phyloP scores from a whole-genome alignment of 2,888 invertebrate genomes.

The Keiferia lycopersicella region DNA sequence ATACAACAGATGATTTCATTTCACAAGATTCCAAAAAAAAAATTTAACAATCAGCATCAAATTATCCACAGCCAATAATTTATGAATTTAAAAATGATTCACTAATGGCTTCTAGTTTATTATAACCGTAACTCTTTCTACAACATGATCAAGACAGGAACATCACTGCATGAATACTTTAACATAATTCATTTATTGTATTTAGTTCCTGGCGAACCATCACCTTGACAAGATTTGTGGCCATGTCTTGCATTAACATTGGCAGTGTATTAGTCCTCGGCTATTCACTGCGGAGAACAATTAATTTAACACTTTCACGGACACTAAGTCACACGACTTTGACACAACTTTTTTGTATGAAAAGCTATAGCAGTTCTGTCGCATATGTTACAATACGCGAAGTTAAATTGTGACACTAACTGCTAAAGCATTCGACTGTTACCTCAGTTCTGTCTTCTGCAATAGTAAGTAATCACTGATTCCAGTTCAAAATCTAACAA shows the following conservation, averaged over 20 bases:
- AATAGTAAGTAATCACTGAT: too few species aligned
- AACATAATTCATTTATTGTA: constrained; percentile 9
- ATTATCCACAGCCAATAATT: constrained; percentile 43
- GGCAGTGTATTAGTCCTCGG: not conserved
- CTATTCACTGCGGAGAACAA: not conserved
- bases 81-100: constrained; percentile 18
- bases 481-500: too few species aligned
- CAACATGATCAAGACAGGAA: constrained; percentile 12
- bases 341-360: too few species aligned
- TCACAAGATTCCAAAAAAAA: not conserved
- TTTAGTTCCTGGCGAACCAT: not conserved
- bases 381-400: too few species aligned
- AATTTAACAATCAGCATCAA: constrained; percentile 16
- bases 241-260: not conserved
- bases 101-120: not conserved
- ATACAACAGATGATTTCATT: constrained; percentile 22
- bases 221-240: not conserved
- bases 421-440: too few species aligned
- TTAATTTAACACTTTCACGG: too few species aligned
- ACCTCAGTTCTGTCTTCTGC: too few species aligned
- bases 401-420: too few species aligned
- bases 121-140: not conserved
- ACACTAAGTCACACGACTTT: too few species aligned
- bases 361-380: too few species aligned
- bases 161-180: not conserved